phyloP scores from a whole-genome alignment of 2,113 vertebrate genomes.

The Fulica atra region DNA sequence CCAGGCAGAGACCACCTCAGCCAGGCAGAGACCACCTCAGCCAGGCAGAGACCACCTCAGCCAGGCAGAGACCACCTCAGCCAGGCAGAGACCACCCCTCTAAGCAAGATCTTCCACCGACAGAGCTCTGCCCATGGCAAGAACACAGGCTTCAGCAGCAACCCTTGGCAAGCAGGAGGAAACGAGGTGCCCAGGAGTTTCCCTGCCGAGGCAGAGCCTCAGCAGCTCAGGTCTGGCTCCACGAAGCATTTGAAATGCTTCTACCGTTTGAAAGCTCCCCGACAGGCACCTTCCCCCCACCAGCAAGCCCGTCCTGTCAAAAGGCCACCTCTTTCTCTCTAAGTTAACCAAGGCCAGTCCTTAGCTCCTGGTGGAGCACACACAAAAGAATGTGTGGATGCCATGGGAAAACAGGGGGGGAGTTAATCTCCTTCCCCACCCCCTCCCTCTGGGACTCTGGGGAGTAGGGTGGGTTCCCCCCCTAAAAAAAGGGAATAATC shows the following conservation, averaged over 20 bases:
- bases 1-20: background rate
- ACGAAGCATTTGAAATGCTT: rapidly evolving
- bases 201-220: background rate
- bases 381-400: background rate
- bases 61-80: background rate
- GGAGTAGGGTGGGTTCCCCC: background rate
- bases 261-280: rapidly evolving
- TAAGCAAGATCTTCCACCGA: rapidly evolving
- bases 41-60: background rate
- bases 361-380: background rate
- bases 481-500: background rate
- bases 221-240: background rate
- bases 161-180: rapidly evolving
- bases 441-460: background rate
- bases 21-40: background rate
- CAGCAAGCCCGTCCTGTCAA: background rate
- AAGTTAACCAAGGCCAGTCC: background rate
- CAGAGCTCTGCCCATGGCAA: background rate
- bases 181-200: background rate
- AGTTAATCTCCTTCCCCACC: background rate
- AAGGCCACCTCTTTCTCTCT: background rate
- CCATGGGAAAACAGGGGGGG: background rate
- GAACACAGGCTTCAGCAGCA: background rate
- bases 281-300: background rate
- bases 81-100: background rate